Evolutionary conservation across 92 coral and sea anemone species (phyloP).

Genomic region (Phenganax stokvisi): DNA sequence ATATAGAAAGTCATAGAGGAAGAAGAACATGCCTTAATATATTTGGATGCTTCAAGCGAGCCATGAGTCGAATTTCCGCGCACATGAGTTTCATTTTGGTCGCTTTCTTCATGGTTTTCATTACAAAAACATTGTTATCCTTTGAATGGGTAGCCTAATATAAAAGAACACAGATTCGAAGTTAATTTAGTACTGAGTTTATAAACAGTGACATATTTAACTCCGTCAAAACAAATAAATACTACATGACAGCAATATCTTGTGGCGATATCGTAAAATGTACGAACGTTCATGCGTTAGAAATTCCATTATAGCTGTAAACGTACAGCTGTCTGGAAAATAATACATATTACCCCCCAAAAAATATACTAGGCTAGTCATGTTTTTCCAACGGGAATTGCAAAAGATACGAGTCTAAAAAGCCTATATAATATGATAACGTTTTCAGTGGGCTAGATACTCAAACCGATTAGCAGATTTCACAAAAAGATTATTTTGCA

Average conservation of each 20-base stretch:
- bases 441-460: no score
- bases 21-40: conserved; percentile 54
- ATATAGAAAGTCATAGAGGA: not conserved
- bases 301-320: not conserved
- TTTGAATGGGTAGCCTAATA: conserved; percentile 23
- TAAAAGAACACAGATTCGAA: conserved; percentile 9
- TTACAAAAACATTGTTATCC: conserved; percentile 34
- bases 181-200: not conserved
- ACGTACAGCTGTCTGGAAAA: conserved; percentile 7
- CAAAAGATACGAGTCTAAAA: no score
- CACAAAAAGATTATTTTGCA: not conserved
- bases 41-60: conserved; percentile 70
- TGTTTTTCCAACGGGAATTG: not conserved
- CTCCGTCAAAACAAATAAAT: not conserved
- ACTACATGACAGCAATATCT: not conserved
- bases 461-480: not conserved
- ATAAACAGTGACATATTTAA: no score
- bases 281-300: not conserved
- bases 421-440: no score
- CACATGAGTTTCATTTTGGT: conserved; percentile 53
- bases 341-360: no score
- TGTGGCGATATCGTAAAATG: not conserved
- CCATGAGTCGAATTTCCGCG: conserved; percentile 66
- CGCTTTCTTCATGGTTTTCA: conserved; percentile 51
- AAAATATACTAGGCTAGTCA: not conserved